Conservation (phyloP, 2,797 vertebrate genomes). For the Oreochromis mossambicus region DNA sequence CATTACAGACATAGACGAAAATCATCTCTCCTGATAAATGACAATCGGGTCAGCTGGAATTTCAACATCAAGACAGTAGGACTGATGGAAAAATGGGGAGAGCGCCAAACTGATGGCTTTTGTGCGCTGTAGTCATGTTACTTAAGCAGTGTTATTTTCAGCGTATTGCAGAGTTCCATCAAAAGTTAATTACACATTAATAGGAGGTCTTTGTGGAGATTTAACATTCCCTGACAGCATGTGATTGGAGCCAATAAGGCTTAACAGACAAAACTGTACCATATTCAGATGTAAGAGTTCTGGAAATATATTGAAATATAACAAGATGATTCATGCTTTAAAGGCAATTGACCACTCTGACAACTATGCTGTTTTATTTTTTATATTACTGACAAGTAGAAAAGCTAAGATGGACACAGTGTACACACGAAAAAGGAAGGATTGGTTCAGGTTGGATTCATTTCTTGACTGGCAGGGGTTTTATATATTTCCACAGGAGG, state of each 20-base stretch:
- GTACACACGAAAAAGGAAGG: constrained; percentile 5
- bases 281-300: background rate
- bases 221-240: constrained; percentile 56
- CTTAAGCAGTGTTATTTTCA: constrained; percentile 60
- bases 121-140: constrained; percentile 41
- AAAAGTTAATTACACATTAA: constrained; percentile 73
- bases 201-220: constrained; percentile 56
- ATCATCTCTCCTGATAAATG: constrained; percentile 60
- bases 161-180: constrained; percentile 46
- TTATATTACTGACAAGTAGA: constrained; percentile 4
- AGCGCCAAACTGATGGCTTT: constrained; percentile 41
- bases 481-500: constrained; percentile 17
- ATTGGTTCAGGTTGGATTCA: constrained; percentile 30
- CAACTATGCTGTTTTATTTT: constrained; percentile 14
- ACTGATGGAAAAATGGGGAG: constrained; percentile 25
- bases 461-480: constrained; percentile 28
- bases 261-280: constrained; percentile 15
- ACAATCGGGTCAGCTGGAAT: constrained; percentile 56
- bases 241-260: constrained; percentile 51
- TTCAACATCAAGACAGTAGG: constrained; percentile 29
- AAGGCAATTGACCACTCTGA: constrained; percentile 7
- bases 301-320: background rate
- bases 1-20: constrained; percentile 55
- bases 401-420: constrained; percentile 9
- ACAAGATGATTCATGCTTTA: constrained; percentile 24